Evolutionary conservation across 2,888 invertebrate genomes (phyloP), one percentile per base, ranked within the genome.

Genomic region (Odontomyia ornata): DNA sequence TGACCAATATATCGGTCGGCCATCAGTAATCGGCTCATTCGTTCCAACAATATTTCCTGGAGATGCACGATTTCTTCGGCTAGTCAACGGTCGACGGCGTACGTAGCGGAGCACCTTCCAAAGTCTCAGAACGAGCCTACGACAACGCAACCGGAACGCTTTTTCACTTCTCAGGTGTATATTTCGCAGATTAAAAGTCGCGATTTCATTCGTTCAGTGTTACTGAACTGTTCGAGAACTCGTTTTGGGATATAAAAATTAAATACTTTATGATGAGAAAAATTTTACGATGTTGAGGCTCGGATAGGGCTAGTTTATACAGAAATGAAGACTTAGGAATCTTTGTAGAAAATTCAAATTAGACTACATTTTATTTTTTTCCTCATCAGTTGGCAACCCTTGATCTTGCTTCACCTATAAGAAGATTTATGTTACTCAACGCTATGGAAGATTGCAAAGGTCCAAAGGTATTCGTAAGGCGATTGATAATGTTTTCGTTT

Each of bases 401-500:
- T n/a, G n/a, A 28, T 1, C 56, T 30, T 57, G 13, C 57, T 57
- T n/a, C 23, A 36, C 30, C 21, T 57, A 57, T 30, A 57, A 36
- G 60, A 73, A 73, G 57, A 73, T 73, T 73, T 60, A 57, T 36
- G 30, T 23, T 60, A 36, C 25, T 73, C 73, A 36, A 57, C 73
- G 47, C 69, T 69, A 25, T 9, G 69, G 27, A 73, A 60, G 73
- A 73, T 23, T 52, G 30, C 43, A 9, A 60, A 15, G 36, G 43
- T 60, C 23, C 43, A 18, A 73, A 73, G 73, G 73, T 36, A 73
- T 57, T 30, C 36, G 36, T 60, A 73, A 73, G 73, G 60, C 60
- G 73, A 73, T 73, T 73, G 73, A 57, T 73, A 73, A 73, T 73
- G 60, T 73, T 73, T 56, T 69, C 47, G 69, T 69, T 65, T 60